These are phyloP conservation scores for Sebastes steindachneri DNA, from an alignment of 2,797 vertebrate species.

Conservation along the genomic window DNA sequence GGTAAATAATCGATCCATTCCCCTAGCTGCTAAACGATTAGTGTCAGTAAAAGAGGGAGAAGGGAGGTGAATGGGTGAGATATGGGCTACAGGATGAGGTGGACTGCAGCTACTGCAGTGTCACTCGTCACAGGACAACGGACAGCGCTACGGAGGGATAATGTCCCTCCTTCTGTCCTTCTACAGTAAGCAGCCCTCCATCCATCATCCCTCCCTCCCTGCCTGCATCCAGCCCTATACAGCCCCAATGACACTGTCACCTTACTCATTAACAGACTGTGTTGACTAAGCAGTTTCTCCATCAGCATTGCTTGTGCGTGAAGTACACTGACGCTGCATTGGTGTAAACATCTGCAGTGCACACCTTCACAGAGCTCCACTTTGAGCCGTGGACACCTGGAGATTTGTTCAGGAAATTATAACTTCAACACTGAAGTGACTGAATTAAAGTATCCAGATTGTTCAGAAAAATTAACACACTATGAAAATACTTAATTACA, in stretches of 20 bases:
- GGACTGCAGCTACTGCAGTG: constrained; percentile 61
- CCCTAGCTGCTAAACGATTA: constrained; percentile 42
- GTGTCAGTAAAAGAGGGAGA: constrained; percentile 48
- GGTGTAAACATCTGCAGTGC: constrained; percentile 31
- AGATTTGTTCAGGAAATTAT: not conserved
- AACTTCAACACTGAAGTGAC: not conserved
- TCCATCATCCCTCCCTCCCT: constrained; percentile 48
- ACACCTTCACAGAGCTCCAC: constrained; percentile 24
- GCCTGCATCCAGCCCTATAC: not conserved
- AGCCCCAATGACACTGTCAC: constrained; percentile 64
- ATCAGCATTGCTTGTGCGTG: constrained; percentile 44
- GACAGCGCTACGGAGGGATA: constrained; percentile 24
- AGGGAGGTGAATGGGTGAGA: constrained; percentile 25
- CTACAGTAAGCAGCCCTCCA: constrained; percentile 16
- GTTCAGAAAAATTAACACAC: not conserved
- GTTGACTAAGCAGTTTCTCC: constrained; percentile 73
- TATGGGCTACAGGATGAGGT: constrained; percentile 20
- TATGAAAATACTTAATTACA: not conserved
- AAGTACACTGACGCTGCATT: constrained; percentile 57
- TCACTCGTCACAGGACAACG: constrained; percentile 42
- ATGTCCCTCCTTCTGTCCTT: constrained; percentile 52
- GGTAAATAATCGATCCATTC: constrained; percentile 56
- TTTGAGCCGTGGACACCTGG: constrained; percentile 17
- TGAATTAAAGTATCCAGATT: not conserved
- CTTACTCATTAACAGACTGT: constrained; percentile 61